A percentile compares a stretch with the other conserved stretches of the same genome.
Evolutionary conservation across 2,888 invertebrate species (phyloP).

Genomic region (Folsomia candida): DNA sequence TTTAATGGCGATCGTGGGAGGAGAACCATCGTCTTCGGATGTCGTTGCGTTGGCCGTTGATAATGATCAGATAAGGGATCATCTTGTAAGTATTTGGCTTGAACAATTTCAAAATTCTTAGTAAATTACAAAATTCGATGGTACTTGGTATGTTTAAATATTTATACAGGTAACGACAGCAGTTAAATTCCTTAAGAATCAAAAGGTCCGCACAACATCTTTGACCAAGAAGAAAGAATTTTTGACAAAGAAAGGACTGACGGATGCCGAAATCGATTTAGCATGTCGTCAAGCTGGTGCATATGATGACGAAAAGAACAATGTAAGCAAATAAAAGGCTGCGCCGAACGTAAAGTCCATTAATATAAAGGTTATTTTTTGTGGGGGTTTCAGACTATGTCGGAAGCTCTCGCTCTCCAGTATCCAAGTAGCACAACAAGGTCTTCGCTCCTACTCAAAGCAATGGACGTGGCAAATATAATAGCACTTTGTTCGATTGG

Average conservation of each 20-base stretch:
- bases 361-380: not conserved
- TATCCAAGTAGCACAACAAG: slow-evolving; percentile 2
- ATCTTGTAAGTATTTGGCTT: slow-evolving; percentile 31
- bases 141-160: slow-evolving; percentile 23
- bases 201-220: slow-evolving; percentile 75
- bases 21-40: not conserved
- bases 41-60: not conserved
- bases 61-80: slow-evolving; percentile 28
- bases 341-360: not conserved
- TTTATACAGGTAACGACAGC: slow-evolving; percentile 73
- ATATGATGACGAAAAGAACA: slow-evolving; percentile 36
- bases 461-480: slow-evolving; percentile 67
- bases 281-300: slow-evolving; percentile 67
- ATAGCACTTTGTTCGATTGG: slow-evolving; percentile 74
- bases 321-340: slow-evolving; percentile 14
- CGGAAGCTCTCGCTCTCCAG: not conserved
- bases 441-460: slow-evolving; percentile 52
- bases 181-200: slow-evolving; percentile 79
- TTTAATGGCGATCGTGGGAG: not conserved
- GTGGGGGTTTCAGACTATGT: slow-evolving; percentile 12
- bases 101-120: not conserved
- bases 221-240: slow-evolving; percentile 75
- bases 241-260: slow-evolving; percentile 72
- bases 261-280: slow-evolving; percentile 69
- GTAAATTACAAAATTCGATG: slow-evolving; percentile 20